phyloP scores from a whole-genome alignment of 2,888 invertebrate genomes.

The Matsumyia berberina region DNA sequence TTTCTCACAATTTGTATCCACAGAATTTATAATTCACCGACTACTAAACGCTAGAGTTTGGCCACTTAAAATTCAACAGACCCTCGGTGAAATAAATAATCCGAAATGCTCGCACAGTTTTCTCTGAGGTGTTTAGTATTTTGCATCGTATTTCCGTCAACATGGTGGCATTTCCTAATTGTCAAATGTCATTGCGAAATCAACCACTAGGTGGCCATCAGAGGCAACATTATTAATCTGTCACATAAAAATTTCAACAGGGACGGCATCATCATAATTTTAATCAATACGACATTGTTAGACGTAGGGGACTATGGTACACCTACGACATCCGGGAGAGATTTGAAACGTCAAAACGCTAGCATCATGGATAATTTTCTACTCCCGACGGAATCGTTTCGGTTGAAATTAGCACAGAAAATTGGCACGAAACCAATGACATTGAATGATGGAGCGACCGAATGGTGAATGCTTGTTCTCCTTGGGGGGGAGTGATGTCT shows the following conservation, averaged over 20 bases:
- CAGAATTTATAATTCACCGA: slow-evolving; percentile 17
- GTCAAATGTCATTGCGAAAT: slow-evolving; percentile 53
- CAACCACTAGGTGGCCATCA: slow-evolving; percentile 26
- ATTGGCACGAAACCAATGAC: slow-evolving; percentile 72
- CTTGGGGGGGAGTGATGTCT: not conserved
- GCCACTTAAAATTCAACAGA: slow-evolving; percentile 36
- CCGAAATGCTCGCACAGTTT: not conserved
- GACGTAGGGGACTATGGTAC: slow-evolving; percentile 6
- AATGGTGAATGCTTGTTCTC: slow-evolving; percentile 25
- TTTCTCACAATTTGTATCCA: slow-evolving; percentile 2
- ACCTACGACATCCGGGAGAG: slow-evolving; percentile 48
- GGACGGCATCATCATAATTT: slow-evolving; percentile 16
- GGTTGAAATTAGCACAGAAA: slow-evolving; percentile 51
- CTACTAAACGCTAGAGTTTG: slow-evolving; percentile 8
- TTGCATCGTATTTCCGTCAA: slow-evolving; percentile 18
- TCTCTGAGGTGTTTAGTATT: slow-evolving; percentile 4
- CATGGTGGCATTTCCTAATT: slow-evolving; percentile 38
- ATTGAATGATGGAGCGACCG: slow-evolving; percentile 67
- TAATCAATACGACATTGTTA: slow-evolving; percentile 5
- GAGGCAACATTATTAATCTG: slow-evolving; percentile 21
- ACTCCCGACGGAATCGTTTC: slow-evolving; percentile 49
- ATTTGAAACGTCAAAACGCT: slow-evolving; percentile 17
- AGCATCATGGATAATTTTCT: slow-evolving; percentile 10
- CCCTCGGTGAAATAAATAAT: slow-evolving; percentile 26
- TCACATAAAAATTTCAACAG: slow-evolving; percentile 29